A percentile compares a stretch with the other conserved stretches of the same genome.
Conservation (phyloP, 2,888 invertebrate genomes). For the Leptopilina drosophilae region DNA sequence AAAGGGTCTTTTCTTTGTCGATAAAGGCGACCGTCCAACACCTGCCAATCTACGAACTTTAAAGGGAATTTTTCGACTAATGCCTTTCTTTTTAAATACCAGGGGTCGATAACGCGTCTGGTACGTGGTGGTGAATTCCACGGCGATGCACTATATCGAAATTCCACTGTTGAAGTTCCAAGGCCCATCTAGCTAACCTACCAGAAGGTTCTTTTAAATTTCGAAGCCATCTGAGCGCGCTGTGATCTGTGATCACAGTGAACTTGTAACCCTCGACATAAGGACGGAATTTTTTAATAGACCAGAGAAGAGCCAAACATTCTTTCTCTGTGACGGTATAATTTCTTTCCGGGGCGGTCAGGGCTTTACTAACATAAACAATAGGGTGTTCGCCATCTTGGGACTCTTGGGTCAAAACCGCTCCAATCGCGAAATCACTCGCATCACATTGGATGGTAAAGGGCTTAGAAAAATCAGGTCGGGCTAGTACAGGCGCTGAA, state of each 20-base stretch:
- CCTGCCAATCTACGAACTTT: not conserved
- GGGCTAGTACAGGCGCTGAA: too few relatives aligned
- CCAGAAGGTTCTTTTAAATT: too few relatives aligned
- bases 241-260: too few relatives aligned
- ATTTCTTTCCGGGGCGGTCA: not conserved
- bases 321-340: not conserved
- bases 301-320: not conserved
- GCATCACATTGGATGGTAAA: too few relatives aligned
- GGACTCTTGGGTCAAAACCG: too few relatives aligned
- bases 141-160: not conserved
- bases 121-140: too few relatives aligned
- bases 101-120: not conserved
- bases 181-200: not conserved
- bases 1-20: not conserved
- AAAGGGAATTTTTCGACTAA: not conserved
- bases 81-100: not conserved
- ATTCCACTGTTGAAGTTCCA: not conserved
- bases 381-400: too few relatives aligned
- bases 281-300: not conserved
- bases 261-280: not conserved
- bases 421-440: not conserved
- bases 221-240: too few relatives aligned
- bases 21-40: not conserved
- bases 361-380: not conserved
- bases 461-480: too few relatives aligned